phyloP scores from a whole-genome alignment of 2,888 invertebrate species.

The Adelphocoris suturalis region DNA sequence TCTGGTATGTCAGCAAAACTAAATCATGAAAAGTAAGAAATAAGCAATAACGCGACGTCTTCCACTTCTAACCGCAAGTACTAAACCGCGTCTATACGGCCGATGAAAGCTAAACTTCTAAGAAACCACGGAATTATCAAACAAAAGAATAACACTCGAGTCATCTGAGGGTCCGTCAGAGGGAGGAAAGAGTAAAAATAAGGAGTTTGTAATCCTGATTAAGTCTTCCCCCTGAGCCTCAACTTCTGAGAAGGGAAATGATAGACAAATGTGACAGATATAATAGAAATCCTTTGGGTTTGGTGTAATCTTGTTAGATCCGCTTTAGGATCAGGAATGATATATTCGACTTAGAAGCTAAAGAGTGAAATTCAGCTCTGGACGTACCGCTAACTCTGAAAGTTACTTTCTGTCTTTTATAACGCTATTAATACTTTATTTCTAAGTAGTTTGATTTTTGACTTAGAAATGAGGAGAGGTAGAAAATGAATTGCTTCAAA shows the following conservation, averaged over 20 bases:
- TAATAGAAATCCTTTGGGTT: conserved; percentile 36
- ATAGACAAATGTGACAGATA: conserved; percentile 42
- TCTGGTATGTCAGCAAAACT: too few species aligned
- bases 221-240: neutral
- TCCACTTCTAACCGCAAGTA: too few species aligned
- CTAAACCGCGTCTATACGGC: too few species aligned
- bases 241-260: conserved; percentile 4
- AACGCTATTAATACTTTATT: too few species aligned
- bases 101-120: too few species aligned
- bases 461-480: too few species aligned
- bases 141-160: neutral
- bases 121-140: neutral
- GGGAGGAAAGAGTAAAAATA: neutral
- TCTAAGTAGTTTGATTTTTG: too few species aligned
- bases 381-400: conserved; percentile 1
- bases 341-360: conserved; percentile 4
- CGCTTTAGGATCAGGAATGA: conserved; percentile 25
- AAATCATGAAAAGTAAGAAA: too few species aligned
- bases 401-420: neutral
- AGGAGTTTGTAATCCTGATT: conserved; percentile 32
- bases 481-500: too few species aligned
- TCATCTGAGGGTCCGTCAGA: neutral
- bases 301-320: conserved; percentile 21
- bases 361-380: neutral
- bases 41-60: too few species aligned